A percentile compares a stretch with the other conserved stretches of the same genome.
phyloP scores from a whole-genome alignment of 2,113 vertebrate genomes.

The Micromys minutus region DNA sequence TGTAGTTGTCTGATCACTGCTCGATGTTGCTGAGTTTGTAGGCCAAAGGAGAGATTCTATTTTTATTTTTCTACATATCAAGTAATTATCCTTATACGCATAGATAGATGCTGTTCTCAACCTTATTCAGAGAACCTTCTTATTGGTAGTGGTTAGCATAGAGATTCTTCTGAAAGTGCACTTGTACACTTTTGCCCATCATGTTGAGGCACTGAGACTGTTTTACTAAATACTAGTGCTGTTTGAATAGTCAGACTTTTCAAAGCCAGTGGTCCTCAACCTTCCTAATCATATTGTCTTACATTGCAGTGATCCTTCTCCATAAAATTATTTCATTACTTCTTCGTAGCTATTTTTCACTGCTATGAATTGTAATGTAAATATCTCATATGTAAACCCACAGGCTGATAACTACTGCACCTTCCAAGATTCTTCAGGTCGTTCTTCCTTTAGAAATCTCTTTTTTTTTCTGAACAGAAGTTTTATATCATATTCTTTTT shows the following conservation, averaged over 20 bases:
- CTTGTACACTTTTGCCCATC: not conserved
- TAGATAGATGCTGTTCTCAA: not conserved
- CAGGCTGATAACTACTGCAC: not conserved
- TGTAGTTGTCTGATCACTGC: not conserved
- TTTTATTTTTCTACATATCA: not conserved
- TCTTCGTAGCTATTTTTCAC: not conserved
- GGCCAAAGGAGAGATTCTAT: not conserved
- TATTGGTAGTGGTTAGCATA: too few species aligned
- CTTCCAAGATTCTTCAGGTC: not conserved
- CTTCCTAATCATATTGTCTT: not conserved
- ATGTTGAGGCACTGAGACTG: not conserved
- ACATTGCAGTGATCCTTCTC: not conserved
- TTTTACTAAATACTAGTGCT: not conserved
- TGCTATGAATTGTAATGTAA: not conserved
- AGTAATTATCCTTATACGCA: not conserved
- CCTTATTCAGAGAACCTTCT: not conserved
- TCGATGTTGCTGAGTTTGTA: not conserved
- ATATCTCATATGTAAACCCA: not conserved
- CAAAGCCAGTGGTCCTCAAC: not conserved
- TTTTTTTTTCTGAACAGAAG: conserved; percentile 9
- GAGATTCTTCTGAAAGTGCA: not conserved
- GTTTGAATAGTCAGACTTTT: not conserved
- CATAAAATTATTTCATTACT: not conserved
- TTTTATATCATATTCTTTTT: not conserved
- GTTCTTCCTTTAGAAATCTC: not conserved